Conservation (phyloP, 2,113 vertebrate species). For the Ondatra zibethicus region DNA sequence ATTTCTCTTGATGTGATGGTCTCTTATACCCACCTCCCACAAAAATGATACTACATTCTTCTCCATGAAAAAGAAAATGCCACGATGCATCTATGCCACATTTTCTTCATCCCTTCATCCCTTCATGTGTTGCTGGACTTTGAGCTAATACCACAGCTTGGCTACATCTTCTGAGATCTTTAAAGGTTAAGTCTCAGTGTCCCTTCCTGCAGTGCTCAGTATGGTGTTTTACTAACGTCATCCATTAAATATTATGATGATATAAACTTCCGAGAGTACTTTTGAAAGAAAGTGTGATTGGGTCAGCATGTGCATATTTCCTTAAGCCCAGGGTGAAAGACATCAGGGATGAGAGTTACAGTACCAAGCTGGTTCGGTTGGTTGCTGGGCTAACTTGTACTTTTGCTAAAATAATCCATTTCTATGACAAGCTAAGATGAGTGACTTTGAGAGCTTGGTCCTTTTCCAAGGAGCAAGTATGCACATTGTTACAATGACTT, state of each 20-base stretch:
- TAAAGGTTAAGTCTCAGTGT: background rate
- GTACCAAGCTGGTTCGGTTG: background rate
- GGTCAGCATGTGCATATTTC: background rate
- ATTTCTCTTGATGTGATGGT: background rate
- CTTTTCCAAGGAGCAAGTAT: background rate
- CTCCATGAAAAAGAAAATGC: background rate
- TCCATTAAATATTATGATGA: background rate
- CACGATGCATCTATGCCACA: background rate
- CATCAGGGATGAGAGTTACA: background rate
- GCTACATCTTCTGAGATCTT: background rate
- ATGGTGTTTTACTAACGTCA: background rate
- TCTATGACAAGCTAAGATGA: background rate
- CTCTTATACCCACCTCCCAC: background rate
- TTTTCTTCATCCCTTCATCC: background rate
- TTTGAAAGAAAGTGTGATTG: background rate
- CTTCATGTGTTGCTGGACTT: background rate
- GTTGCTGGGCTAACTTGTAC: background rate
- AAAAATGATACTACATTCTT: background rate
- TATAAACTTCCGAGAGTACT: background rate
- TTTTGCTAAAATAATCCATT: background rate
- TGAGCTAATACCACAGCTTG: background rate
- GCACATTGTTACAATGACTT: background rate
- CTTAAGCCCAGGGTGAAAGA: background rate
- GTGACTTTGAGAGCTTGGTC: background rate
- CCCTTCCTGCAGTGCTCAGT: background rate